phyloP scores from a whole-genome alignment of 2,797 vertebrate genomes.

The Oreortyx pictus region DNA sequence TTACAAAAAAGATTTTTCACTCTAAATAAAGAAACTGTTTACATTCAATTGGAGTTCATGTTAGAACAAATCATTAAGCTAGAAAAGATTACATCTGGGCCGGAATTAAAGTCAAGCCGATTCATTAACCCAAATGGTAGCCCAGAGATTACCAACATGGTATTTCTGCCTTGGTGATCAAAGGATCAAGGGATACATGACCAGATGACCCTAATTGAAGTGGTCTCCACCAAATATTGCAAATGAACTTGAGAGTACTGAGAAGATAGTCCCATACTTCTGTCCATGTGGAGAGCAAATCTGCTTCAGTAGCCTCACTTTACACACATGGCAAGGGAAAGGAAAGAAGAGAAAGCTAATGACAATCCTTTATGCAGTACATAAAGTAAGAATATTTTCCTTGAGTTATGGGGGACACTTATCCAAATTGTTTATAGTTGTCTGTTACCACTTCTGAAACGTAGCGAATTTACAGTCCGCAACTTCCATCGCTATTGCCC shows the following conservation, averaged over 20 bases:
- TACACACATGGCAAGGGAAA: slow-evolving; percentile 6
- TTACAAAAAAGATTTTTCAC: slow-evolving; percentile 74
- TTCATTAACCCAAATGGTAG: slow-evolving; percentile 78
- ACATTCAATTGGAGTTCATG: slow-evolving; percentile 67
- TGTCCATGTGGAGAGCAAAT: slow-evolving; percentile 22
- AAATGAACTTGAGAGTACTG: slow-evolving; percentile 52
- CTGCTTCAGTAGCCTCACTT: slow-evolving; percentile 16
- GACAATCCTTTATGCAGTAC: not conserved
- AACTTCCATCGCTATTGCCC: slow-evolving; percentile 44
- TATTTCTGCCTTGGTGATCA: slow-evolving; percentile 67
- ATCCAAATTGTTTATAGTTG: slow-evolving; percentile 57
- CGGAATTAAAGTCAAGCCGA: slow-evolving; percentile 80
- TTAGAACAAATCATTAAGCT: slow-evolving; percentile 76
- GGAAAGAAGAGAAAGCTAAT: slow-evolving; percentile 5
- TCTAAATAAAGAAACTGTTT: slow-evolving; percentile 75
- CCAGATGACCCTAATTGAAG: slow-evolving; percentile 78
- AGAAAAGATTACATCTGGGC: slow-evolving; percentile 78
- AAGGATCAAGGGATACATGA: slow-evolving; percentile 71
- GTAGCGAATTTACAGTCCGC: slow-evolving; percentile 62
- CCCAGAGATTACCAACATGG: slow-evolving; percentile 71
- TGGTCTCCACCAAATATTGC: slow-evolving; percentile 38
- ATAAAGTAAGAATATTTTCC: slow-evolving; percentile 33
- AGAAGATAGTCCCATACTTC: slow-evolving; percentile 44
- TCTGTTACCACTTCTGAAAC: slow-evolving; percentile 66
- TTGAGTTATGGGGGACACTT: slow-evolving; percentile 33